Conservation (phyloP, 2,113 vertebrate genomes). For the Puma concolor region DNA sequence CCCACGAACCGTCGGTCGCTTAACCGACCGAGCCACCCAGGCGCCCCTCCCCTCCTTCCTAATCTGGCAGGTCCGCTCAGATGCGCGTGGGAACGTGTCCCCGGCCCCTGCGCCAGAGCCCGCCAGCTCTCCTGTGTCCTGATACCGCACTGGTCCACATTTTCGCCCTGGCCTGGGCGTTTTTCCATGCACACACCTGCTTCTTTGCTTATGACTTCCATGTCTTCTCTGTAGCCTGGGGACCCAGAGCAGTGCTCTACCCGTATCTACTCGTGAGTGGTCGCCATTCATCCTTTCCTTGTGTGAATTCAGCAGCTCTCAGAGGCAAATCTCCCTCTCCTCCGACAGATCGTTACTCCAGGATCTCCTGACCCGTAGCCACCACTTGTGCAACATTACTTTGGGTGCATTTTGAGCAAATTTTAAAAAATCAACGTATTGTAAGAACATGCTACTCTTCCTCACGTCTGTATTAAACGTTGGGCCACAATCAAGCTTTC, state of each 20-base stretch:
- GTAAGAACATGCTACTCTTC: not conserved
- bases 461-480: not conserved
- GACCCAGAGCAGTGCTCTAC: fast-evolving
- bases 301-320: not conserved
- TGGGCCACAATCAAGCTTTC: not conserved
- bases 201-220: not conserved
- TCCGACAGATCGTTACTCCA: not conserved
- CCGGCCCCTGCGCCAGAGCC: not conserved
- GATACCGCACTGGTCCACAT: not conserved
- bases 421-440: not conserved
- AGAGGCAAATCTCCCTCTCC: not conserved
- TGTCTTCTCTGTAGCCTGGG: not conserved
- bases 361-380: not conserved
- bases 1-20: too few species aligned
- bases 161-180: not conserved
- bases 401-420: not conserved
- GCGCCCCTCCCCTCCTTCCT: not conserved
- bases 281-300: not conserved
- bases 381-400: not conserved
- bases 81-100: fast-evolving
- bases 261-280: not conserved
- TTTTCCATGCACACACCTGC: not conserved
- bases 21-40: too few species aligned
- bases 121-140: not conserved
- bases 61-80: not conserved